phyloP scores from a whole-genome alignment of 30 jellyfish, hydroid and myxozoan species.

The Aurelia aurita region DNA sequence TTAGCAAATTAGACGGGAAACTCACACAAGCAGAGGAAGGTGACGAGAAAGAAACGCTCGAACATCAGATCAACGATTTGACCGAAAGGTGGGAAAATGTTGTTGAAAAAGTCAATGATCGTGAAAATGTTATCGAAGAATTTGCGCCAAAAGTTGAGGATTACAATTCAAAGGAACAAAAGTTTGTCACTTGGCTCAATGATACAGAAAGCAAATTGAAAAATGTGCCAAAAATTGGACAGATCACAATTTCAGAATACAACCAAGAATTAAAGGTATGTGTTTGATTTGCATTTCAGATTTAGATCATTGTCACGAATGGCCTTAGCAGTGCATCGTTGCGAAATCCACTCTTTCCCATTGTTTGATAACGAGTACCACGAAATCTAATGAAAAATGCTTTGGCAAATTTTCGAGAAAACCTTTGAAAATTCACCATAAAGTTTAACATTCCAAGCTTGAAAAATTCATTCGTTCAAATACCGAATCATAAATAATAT shows the following conservation, averaged over 20 bases:
- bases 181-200: slow-evolving; percentile 60
- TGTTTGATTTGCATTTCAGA: background rate
- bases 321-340: background rate
- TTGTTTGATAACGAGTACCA: too few species aligned
- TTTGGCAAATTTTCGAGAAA: too few species aligned
- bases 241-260: slow-evolving; percentile 37
- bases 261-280: slow-evolving; percentile 37
- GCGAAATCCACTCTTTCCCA: too few species aligned
- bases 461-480: too few species aligned
- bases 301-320: too few species aligned
- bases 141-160: slow-evolving; percentile 75
- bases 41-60: slow-evolving; percentile 64
- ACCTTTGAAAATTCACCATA: too few species aligned
- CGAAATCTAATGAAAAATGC: too few species aligned
- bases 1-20: slow-evolving; percentile 66
- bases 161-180: slow-evolving; percentile 39
- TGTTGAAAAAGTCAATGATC: slow-evolving; percentile 50
- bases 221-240: slow-evolving; percentile 72
- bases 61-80: slow-evolving; percentile 58
- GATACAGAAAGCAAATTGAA: slow-evolving; percentile 64
- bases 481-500: too few species aligned
- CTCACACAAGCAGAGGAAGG: slow-evolving; percentile 44
- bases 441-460: too few species aligned
- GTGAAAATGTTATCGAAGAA: slow-evolving; percentile 64
- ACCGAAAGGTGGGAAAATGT: slow-evolving; percentile 68